A percentile compares a stretch with the other conserved stretches of the same genome.
Conservation (phyloP, 1,140 invertebrate species). For the Rhagoletis pomonella region DNA sequence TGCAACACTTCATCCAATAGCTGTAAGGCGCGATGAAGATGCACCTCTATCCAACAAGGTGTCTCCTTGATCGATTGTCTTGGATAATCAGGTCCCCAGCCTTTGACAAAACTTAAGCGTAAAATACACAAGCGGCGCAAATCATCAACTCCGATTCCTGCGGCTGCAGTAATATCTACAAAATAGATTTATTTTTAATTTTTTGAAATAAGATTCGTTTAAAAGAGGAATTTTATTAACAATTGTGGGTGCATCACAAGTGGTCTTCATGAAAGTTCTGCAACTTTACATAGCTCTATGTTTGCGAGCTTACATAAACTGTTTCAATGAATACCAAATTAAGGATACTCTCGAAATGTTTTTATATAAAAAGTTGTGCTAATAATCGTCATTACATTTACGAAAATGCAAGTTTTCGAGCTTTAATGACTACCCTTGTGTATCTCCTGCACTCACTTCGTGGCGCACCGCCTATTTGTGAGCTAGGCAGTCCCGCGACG, state of each 20-base stretch:
- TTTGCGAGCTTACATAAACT: too few relatives aligned
- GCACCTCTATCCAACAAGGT: slow-evolving; percentile 98
- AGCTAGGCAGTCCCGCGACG: slow-evolving; percentile 88
- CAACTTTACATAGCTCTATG: too few relatives aligned
- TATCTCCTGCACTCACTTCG: slow-evolving; percentile 67
- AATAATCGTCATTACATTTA: background rate
- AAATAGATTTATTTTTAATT: slow-evolving; percentile 40
- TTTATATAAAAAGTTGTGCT: too few relatives aligned
- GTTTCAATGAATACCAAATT: too few relatives aligned
- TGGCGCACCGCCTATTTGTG: slow-evolving; percentile 75
- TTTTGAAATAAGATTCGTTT: background rate
- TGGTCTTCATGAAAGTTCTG: too few relatives aligned
- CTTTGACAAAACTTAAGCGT: slow-evolving; percentile 98
- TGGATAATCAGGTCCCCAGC: slow-evolving; percentile 99
- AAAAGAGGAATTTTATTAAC: slow-evolving; percentile 37
- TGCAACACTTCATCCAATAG: slow-evolving; percentile 97
- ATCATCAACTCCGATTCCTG: slow-evolving; percentile 98
- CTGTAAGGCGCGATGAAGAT: slow-evolving; percentile 95
- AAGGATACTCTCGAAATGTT: too few relatives aligned
- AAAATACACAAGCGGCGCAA: slow-evolving; percentile 95
- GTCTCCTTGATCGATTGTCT: slow-evolving; percentile 97
- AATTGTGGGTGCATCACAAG: too few relatives aligned
- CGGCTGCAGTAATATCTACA: slow-evolving; percentile 82
- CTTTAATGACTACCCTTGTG: background rate
- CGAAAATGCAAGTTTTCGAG: background rate